phyloP scores from a whole-genome alignment of 2,888 invertebrate species.

The Hipparchia semele region DNA sequence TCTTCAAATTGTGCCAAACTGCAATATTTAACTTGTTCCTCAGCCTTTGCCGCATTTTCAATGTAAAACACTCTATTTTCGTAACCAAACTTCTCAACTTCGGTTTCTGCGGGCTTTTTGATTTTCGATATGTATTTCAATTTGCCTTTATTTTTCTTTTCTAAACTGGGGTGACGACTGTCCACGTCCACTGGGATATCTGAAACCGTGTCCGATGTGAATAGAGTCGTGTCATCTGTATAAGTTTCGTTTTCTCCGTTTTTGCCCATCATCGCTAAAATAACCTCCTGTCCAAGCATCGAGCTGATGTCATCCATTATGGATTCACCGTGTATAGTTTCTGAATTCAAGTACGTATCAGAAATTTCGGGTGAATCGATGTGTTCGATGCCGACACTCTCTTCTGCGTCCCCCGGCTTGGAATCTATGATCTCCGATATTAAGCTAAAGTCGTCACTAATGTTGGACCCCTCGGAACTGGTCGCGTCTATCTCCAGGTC shows the following conservation, averaged over 20 bases:
- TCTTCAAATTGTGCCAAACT: conserved; percentile 92
- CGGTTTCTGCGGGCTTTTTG: conserved; percentile 73
- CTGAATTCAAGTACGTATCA: conserved; percentile 87
- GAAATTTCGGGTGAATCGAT: conserved; percentile 93
- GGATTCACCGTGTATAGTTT: conserved; percentile 89
- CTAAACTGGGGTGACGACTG: conserved; percentile 79
- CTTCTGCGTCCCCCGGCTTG: conserved; percentile 68
- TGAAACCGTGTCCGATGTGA: conserved; percentile 83
- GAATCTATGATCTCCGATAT: conserved; percentile 86
- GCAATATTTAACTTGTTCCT: conserved; percentile 87
- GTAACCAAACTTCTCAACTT: conserved; percentile 85
- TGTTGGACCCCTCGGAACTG: conserved; percentile 85
- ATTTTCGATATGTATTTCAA: conserved; percentile 80
- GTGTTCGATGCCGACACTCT: conserved; percentile 86
- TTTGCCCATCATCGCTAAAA: conserved; percentile 86
- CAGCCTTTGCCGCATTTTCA: conserved; percentile 73
- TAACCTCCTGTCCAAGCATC: conserved; percentile 87
- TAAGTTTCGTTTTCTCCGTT: conserved; percentile 85
- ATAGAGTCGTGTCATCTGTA: conserved; percentile 87
- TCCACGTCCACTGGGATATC: conserved; percentile 79
- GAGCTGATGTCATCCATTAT: conserved; percentile 91
- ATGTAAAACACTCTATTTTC: conserved; percentile 88
- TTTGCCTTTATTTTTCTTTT: conserved; percentile 83
- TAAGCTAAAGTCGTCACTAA: conserved; percentile 88
- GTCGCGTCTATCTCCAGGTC: conserved; percentile 80